Conservation (phyloP, 2,113 vertebrate species). For the Ifrita kowaldi region DNA sequence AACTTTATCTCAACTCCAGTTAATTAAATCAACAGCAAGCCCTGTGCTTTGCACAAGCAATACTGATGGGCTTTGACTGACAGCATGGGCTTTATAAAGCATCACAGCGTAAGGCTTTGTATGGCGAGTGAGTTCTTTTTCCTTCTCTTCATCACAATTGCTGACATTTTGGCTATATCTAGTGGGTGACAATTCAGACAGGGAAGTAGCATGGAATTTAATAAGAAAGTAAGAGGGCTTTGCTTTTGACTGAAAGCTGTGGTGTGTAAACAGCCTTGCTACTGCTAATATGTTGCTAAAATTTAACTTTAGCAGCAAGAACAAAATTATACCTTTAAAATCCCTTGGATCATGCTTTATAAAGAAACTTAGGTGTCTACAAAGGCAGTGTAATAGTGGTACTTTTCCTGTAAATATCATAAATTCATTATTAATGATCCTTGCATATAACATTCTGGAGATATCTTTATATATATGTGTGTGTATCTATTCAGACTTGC, state of each 20-base stretch:
- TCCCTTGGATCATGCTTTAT: background rate
- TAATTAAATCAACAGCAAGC: constrained; percentile 45
- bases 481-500: background rate
- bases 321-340: background rate
- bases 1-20: constrained; percentile 10
- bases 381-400: background rate
- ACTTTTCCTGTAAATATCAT: background rate
- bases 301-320: background rate
- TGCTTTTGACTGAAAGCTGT: background rate
- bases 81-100: background rate
- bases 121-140: background rate
- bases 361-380: background rate
- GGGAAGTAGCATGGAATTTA: background rate
- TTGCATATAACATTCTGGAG: background rate
- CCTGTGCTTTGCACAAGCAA: background rate
- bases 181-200: background rate
- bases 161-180: constrained; percentile 27
- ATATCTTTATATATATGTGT: background rate
- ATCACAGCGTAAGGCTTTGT: background rate
- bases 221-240: background rate
- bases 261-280: background rate
- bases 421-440: background rate
- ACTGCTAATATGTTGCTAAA: background rate
- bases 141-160: background rate
- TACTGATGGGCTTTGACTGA: background rate